Evolutionary conservation across 2,113 vertebrate species (phyloP).

Genomic region (Cettia cetti): DNA sequence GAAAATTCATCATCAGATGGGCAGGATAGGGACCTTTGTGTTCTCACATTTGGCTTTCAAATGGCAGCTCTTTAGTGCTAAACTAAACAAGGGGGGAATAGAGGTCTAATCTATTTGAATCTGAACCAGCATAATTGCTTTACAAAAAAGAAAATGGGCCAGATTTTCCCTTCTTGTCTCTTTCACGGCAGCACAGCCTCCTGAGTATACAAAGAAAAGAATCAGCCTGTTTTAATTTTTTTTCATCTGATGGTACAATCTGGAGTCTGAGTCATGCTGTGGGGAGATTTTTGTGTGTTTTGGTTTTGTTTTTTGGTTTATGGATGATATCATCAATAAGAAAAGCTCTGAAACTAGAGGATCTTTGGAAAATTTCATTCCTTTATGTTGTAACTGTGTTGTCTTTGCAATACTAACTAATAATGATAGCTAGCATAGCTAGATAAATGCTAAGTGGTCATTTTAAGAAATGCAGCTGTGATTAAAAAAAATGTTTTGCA

Average conservation of each 20-base stretch:
- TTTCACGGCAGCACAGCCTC: neutral
- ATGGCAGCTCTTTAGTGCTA: neutral
- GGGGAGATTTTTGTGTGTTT: neutral
- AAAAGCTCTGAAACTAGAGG: conserved; percentile 5
- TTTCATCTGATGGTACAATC: neutral
- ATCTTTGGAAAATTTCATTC: neutral
- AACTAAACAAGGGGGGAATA: neutral
- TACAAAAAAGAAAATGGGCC: neutral
- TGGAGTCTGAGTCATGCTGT: conserved; percentile 15
- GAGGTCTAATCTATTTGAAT: conserved; percentile 16
- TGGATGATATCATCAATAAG: neutral
- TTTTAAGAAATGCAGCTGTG: neutral
- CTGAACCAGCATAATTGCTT: conserved; percentile 28
- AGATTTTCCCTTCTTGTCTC: conserved; percentile 20
- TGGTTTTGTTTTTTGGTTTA: neutral
- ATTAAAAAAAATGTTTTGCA: neutral
- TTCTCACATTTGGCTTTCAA: neutral
- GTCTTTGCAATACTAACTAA: neutral
- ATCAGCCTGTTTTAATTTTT: neutral
- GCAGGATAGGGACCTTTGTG: neutral
- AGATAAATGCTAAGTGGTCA: neutral
- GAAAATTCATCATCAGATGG: neutral
- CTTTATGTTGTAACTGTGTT: neutral
- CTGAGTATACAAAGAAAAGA: conserved; percentile 5
- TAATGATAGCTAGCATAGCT: neutral